phyloP scores from a whole-genome alignment of 2,113 vertebrate species.

The Pterocles burchelli region DNA sequence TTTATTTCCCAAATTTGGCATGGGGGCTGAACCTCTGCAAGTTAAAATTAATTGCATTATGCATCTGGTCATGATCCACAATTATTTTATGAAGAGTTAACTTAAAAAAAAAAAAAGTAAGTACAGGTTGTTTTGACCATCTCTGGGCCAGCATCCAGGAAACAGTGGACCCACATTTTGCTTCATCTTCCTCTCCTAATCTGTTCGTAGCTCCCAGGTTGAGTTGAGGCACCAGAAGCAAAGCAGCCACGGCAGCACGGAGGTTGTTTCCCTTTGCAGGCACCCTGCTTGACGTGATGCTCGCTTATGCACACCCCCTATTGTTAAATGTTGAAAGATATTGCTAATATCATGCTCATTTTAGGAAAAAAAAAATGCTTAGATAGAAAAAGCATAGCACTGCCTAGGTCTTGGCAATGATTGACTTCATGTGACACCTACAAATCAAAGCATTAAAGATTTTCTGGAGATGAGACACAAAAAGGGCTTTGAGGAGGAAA shows the following conservation, averaged over 20 bases:
- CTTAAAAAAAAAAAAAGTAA: background rate
- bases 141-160: background rate
- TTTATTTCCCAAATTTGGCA: background rate
- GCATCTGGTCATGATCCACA: background rate
- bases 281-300: background rate
- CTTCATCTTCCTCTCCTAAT: background rate
- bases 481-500: background rate
- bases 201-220: rapidly evolving
- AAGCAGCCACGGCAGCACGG: rapidly evolving
- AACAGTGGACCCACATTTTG: background rate
- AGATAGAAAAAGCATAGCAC: background rate
- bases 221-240: background rate
- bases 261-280: background rate
- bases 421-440: background rate
- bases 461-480: background rate
- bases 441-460: background rate
- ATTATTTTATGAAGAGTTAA: background rate
- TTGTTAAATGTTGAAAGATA: background rate
- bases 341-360: background rate
- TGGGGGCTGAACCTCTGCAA: background rate
- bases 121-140: background rate
- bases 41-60: background rate
- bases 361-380: background rate
- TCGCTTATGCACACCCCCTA: background rate
- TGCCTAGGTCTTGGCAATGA: background rate